These are phyloP conservation scores for Callosobruchus maculatus DNA, from an alignment of 2,888 invertebrate genomes.

Conservation along the genomic window DNA sequence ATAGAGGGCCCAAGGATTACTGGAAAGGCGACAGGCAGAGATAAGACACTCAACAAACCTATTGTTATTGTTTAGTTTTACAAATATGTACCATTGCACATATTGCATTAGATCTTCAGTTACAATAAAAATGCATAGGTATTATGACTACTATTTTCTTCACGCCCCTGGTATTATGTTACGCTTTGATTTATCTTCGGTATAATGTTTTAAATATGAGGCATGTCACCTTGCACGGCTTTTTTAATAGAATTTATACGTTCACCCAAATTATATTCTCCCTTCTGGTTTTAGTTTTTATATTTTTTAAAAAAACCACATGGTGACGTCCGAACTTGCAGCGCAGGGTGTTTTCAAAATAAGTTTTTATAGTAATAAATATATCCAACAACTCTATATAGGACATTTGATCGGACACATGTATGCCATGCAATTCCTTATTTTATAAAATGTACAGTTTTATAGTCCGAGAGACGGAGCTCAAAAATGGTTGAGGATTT, in stretches of 20 bases:
- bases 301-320: background rate
- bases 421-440: background rate
- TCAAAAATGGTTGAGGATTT: background rate
- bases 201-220: background rate
- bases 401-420: background rate
- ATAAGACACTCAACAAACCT: too few relatives aligned
- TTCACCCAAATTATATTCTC: background rate
- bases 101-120: background rate
- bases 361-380: background rate
- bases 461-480: background rate
- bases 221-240: background rate
- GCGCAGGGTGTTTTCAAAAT: background rate
- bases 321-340: background rate
- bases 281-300: background rate
- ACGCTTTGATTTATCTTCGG: background rate
- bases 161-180: background rate
- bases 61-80: too few relatives aligned
- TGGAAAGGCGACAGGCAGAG: too few relatives aligned
- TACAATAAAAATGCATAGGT: background rate
- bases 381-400: background rate
- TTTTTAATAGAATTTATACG: background rate
- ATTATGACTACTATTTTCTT: background rate
- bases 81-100: too few relatives aligned
- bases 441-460: background rate
- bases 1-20: too few relatives aligned